These are phyloP conservation scores for Lates japonicus DNA, from an alignment of 2,797 vertebrate genomes.

Conservation along the genomic window DNA sequence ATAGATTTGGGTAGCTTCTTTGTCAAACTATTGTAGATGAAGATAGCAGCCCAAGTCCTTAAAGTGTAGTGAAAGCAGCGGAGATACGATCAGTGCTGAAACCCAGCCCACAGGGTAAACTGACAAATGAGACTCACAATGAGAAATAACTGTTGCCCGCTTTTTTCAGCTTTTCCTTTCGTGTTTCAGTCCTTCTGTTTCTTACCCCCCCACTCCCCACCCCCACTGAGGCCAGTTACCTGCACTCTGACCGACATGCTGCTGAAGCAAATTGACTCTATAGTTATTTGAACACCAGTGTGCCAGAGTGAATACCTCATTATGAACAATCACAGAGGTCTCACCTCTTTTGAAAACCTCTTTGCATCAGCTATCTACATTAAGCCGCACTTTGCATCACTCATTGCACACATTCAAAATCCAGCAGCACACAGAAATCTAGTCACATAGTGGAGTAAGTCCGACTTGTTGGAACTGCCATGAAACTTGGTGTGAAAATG, in stretches of 20 bases:
- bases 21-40: neutral
- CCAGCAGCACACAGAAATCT: constrained; percentile 8
- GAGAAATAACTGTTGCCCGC: constrained; percentile 14
- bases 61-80: neutral
- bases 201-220: neutral
- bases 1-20: no score
- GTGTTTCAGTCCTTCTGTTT: neutral
- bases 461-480: constrained; percentile 4
- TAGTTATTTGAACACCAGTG: constrained; percentile 2
- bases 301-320: neutral
- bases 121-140: constrained; percentile 11
- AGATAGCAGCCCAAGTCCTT: neutral
- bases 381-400: constrained; percentile 74
- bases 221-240: neutral
- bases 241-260: neutral
- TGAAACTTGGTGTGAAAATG: constrained; percentile 3
- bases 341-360: constrained; percentile 56
- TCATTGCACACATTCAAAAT: constrained; percentile 56
- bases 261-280: neutral
- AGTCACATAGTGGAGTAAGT: neutral
- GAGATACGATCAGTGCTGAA: constrained; percentile 36
- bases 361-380: constrained; percentile 75
- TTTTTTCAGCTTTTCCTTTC: constrained; percentile 5
- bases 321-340: neutral
- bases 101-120: constrained; percentile 45